A percentile compares a stretch with the other conserved stretches of the same genome.
Conservation (phyloP, 2,797 vertebrate species). For the Poeciliopsis presidionis region DNA sequence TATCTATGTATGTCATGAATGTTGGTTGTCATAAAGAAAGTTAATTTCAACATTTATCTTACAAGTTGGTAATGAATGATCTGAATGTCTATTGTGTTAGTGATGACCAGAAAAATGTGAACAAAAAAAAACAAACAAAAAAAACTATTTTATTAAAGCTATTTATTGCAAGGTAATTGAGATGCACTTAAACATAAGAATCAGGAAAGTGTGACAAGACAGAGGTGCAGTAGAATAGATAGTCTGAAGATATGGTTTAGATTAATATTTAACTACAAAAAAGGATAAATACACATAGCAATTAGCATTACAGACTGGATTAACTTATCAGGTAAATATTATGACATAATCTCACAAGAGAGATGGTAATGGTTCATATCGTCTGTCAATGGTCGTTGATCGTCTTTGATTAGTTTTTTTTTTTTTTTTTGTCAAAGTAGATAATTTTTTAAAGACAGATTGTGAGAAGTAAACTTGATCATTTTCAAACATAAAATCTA, state of each 20-base stretch:
- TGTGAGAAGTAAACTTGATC: neutral
- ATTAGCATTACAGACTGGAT: neutral
- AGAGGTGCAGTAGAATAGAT: too few relatives aligned
- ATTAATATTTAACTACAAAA: neutral
- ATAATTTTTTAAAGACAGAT: neutral
- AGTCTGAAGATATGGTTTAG: neutral
- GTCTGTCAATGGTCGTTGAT: too few relatives aligned
- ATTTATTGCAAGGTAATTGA: neutral
- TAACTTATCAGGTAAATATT: neutral
- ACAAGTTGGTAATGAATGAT: neutral
- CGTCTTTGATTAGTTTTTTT: too few relatives aligned
- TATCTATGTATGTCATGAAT: conserved; percentile 7
- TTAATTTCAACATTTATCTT: neutral
- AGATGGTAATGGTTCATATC: too few relatives aligned
- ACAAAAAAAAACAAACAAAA: too few relatives aligned
- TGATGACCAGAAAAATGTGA: neutral
- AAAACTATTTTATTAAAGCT: neutral
- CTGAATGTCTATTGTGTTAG: neutral
- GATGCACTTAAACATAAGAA: neutral
- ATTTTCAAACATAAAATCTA: neutral
- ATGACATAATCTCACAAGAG: neutral
- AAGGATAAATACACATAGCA: neutral
- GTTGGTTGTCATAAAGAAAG: conserved; percentile 34
- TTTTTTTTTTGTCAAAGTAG: too few relatives aligned
- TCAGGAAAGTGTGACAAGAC: neutral